Percentiles rank a stretch among this genome's conserved stretches.
phyloP scores from a whole-genome alignment of 2,797 vertebrate species.

The Falco peregrinus region DNA sequence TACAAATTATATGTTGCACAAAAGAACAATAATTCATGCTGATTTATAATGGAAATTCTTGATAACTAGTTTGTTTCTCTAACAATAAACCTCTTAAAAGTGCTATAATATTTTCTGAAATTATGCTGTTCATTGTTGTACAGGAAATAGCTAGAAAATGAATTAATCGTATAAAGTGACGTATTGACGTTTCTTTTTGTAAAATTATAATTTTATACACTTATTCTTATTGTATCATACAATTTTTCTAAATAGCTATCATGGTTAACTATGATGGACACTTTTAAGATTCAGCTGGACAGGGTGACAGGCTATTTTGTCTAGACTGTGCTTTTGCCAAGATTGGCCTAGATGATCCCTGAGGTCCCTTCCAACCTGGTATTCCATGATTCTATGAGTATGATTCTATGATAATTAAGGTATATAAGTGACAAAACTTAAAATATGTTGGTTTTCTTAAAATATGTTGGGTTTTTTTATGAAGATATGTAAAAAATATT shows the following conservation, averaged over 20 bases:
- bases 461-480: neutral
- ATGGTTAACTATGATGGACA: neutral
- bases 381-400: neutral
- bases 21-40: neutral
- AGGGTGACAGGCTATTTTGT: neutral
- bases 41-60: neutral
- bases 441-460: neutral
- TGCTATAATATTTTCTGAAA: neutral
- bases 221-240: neutral
- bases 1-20: neutral
- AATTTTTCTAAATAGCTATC: neutral
- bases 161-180: neutral
- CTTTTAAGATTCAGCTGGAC: neutral
- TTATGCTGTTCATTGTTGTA: neutral
- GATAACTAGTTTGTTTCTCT: neutral
- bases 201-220: neutral
- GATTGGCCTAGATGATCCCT: neutral
- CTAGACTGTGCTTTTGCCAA: neutral
- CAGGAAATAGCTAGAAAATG: neutral
- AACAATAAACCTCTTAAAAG: neutral
- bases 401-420: neutral
- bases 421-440: neutral
- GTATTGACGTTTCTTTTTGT: neutral
- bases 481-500: neutral
- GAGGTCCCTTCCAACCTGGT: neutral